Percentiles rank a stretch among this genome's conserved stretches.
Evolutionary conservation across 2,113 vertebrate species (phyloP).

Genomic region (Ictalurus furcatus): DNA sequence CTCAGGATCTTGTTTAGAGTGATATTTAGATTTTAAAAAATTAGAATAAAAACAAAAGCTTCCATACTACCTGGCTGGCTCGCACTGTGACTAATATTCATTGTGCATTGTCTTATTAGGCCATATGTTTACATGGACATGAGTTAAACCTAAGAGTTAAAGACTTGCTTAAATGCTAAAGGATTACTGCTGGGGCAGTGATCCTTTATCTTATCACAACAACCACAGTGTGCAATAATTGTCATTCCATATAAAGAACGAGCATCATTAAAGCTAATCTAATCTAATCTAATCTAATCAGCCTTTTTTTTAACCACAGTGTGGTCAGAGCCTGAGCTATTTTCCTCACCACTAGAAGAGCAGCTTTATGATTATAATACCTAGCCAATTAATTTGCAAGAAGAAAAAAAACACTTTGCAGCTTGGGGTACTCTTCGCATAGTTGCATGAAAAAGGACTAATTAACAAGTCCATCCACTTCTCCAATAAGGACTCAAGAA

Average conservation of each 20-base stretch:
- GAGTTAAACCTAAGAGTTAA: background rate
- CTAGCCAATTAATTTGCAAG: constrained; percentile 45
- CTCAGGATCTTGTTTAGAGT: background rate
- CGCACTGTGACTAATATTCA: background rate
- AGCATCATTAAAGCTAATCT: constrained; percentile 15
- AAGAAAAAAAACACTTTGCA: constrained; percentile 42
- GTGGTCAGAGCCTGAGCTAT: background rate
- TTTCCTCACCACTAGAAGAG: constrained; percentile 33
- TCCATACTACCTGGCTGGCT: background rate
- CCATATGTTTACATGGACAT: constrained; percentile 46
- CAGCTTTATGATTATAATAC: constrained; percentile 39
- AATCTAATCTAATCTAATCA: constrained; percentile 32
- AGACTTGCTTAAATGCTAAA: constrained; percentile 9
- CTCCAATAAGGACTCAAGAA: constrained; percentile 26
- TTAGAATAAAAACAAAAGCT: background rate
- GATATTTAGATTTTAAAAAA: background rate
- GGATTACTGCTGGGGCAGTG: background rate
- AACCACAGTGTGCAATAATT: background rate
- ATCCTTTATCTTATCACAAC: too few relatives aligned
- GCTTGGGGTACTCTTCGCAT: constrained; percentile 33
- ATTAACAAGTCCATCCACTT: constrained; percentile 41
- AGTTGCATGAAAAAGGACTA: constrained; percentile 50
- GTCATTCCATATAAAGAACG: background rate
- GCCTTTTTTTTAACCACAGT: constrained; percentile 3
- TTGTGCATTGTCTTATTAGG: constrained; percentile 11